Base-by-base conservation (phyloP, 2,113 vertebrate species). In the Hippocampus zosterae region DNA sequence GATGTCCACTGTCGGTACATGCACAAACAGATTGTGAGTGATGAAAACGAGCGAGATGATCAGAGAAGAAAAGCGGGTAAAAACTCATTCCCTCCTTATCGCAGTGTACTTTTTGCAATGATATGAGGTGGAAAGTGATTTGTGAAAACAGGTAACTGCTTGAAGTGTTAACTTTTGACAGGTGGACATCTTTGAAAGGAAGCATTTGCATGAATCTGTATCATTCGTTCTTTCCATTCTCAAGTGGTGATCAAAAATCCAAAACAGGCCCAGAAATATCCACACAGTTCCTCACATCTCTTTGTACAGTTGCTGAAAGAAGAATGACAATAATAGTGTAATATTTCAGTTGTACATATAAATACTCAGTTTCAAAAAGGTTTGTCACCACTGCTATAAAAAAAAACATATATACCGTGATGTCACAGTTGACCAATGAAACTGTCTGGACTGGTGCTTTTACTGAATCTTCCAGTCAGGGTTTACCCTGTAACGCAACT, bases 21-120 rank as follows among this genome's bases (percentile, higher is more conserved):
- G 76, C 83, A 80, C 74, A 88, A 88, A 88, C 83, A 88, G 87
- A 87, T 84, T 88, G 87, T 62, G 69, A 80, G 81, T 63, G 67
- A 46, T 84, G 73, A 85, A 78, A 80, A 75, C 71, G 60, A 85
- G 55, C 72, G 73, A 27, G 66, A 76, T 77, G 71, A 68, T 82
- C 73, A 77, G 80, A 84, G 19, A 53, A 83, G 77, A 80, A 76
- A 77, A 42, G 21, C 52, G 8, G 15, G 15, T 29, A 60, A 60
- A 60, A 57, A 15, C 25, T 25, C n/a, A n/a, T 57, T 3, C 3
- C 11, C 12, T 57, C 23, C 23, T 57, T 12, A 27, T 27, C 5
- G 11, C 13, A 27, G 11, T 25, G 23, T 27, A 12, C 55, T 25
- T 11, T 57, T 33, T 50, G 33, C 10, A 8, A 60, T 72, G 67